A percentile compares a stretch with the other conserved stretches of the same genome.
phyloP scores from a whole-genome alignment of 2,113 vertebrate species.

The Plestiodon gilberti region DNA sequence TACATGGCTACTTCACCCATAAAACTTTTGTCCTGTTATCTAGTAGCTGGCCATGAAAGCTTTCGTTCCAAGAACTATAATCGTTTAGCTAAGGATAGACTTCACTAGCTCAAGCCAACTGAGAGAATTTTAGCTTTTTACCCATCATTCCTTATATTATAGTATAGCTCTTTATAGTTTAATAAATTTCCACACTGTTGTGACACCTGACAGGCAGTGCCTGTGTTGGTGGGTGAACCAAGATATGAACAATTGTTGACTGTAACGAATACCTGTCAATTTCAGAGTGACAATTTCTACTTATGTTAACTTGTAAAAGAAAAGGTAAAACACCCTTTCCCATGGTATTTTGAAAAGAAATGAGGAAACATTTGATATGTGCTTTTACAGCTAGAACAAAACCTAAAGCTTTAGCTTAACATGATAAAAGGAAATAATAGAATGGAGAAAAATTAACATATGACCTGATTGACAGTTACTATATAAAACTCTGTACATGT shows the following conservation, averaged over 20 bases:
- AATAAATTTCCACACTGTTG: slow-evolving; percentile 64
- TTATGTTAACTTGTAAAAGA: slow-evolving; percentile 66
- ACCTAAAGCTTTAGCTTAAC: slow-evolving; percentile 65
- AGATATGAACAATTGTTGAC: slow-evolving; percentile 71
- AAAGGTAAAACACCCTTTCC: slow-evolving; percentile 70
- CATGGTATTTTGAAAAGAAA: slow-evolving; percentile 68
- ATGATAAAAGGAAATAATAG: slow-evolving; percentile 49
- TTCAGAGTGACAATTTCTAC: slow-evolving; percentile 75
- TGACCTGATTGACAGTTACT: slow-evolving; percentile 40
- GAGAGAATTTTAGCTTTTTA: slow-evolving; percentile 29
- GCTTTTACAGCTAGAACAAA: slow-evolving; percentile 74
- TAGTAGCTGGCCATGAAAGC: no score
- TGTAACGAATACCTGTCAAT: slow-evolving; percentile 75
- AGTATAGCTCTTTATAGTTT: slow-evolving; percentile 50
- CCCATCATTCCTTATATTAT: slow-evolving; percentile 21
- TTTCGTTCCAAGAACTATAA: slow-evolving; percentile 34
- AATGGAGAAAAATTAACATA: not conserved
- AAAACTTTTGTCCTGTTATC: no score
- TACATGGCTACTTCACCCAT: no score
- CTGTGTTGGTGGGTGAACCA: slow-evolving; percentile 53
- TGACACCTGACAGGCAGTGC: slow-evolving; percentile 69
- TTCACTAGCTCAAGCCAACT: not conserved
- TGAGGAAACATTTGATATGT: slow-evolving; percentile 72
- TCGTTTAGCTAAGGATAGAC: not conserved
- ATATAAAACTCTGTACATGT: not conserved